phyloP scores from a whole-genome alignment of 2,113 vertebrate species.

The Xiphophorus couchianus region DNA sequence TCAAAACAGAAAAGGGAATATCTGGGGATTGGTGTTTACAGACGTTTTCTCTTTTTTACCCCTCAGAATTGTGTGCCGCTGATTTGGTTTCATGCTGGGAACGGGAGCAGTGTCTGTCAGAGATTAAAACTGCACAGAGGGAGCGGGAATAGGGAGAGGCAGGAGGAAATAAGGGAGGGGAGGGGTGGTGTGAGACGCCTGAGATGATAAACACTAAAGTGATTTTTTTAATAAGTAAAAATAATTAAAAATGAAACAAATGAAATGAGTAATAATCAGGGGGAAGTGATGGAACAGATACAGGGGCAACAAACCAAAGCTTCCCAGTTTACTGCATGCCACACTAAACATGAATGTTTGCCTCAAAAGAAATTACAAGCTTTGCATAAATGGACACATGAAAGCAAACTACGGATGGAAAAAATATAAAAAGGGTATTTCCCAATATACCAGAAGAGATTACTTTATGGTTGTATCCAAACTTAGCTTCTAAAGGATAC shows the following conservation, averaged over 20 bases:
- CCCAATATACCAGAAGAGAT: slow-evolving; percentile 9
- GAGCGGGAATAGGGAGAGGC: slow-evolving; percentile 4
- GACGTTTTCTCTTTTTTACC: slow-evolving; percentile 17
- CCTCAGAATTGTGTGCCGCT: slow-evolving; percentile 42
- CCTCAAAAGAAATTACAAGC: slow-evolving; percentile 63
- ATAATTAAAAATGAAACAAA: slow-evolving; percentile 20
- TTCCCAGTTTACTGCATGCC: slow-evolving; percentile 42
- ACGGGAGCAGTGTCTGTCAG: slow-evolving; percentile 61
- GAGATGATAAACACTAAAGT: slow-evolving; percentile 52
- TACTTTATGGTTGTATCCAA: slow-evolving; percentile 10
- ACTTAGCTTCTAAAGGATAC: slow-evolving; percentile 16
- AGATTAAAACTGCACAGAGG: slow-evolving; percentile 65
- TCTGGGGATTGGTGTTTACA: slow-evolving; percentile 62
- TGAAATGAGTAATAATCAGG: slow-evolving; percentile 13
- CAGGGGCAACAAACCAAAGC: slow-evolving; percentile 40
- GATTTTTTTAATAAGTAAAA: slow-evolving; percentile 24
- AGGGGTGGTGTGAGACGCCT: slow-evolving; percentile 22
- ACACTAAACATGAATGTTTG: slow-evolving; percentile 63
- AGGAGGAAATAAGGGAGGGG: neutral
- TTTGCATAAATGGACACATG: slow-evolving; percentile 10
- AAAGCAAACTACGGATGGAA: neutral
- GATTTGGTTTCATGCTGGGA: slow-evolving; percentile 60
- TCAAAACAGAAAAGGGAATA: slow-evolving; percentile 40
- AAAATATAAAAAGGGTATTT: slow-evolving; percentile 9
- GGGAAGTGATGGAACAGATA: slow-evolving; percentile 22